A percentile compares a stretch with the other conserved stretches of the same genome.
These are phyloP conservation scores for Acrossocheilus wenchowensis DNA, from an alignment of 2,797 vertebrate species.

Conservation along the genomic window DNA sequence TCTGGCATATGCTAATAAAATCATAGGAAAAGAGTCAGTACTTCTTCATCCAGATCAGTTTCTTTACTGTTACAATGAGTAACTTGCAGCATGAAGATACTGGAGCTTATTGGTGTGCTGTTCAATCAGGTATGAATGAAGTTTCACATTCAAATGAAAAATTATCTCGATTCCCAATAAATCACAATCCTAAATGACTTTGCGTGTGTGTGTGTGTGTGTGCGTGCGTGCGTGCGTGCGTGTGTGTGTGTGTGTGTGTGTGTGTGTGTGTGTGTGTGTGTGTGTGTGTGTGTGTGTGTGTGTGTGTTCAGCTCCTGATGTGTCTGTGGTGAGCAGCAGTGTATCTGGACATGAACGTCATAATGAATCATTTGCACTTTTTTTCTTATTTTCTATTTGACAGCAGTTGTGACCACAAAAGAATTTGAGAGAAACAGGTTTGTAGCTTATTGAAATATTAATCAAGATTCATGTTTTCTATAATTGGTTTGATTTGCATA, in stretches of 20 bases:
- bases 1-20: conserved; percentile 48
- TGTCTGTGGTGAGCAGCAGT: conserved; percentile 55
- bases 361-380: not conserved
- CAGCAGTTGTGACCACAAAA: not conserved
- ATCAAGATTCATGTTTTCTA: too few species aligned
- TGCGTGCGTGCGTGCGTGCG: too few species aligned
- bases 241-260: too few species aligned
- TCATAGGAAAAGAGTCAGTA: conserved; percentile 34
- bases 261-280: too few species aligned
- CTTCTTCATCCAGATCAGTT: conserved; percentile 52
- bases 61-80: conserved; percentile 46
- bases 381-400: not conserved
- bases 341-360: conserved; percentile 26
- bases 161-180: not conserved
- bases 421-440: not conserved
- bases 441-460: too few species aligned
- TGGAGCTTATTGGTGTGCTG: conserved; percentile 29
- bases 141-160: not conserved
- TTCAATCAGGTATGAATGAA: conserved; percentile 18
- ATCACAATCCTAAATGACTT: not conserved
- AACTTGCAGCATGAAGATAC: conserved; percentile 43
- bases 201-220: too few species aligned
- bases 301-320: conserved; percentile 61
- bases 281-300: too few species aligned
- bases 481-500: not conserved